A percentile compares a stretch with the other conserved stretches of the same genome.
Evolutionary conservation across 1,140 invertebrate species (phyloP).

Genomic region (Caenorhabditis inopinata): DNA sequence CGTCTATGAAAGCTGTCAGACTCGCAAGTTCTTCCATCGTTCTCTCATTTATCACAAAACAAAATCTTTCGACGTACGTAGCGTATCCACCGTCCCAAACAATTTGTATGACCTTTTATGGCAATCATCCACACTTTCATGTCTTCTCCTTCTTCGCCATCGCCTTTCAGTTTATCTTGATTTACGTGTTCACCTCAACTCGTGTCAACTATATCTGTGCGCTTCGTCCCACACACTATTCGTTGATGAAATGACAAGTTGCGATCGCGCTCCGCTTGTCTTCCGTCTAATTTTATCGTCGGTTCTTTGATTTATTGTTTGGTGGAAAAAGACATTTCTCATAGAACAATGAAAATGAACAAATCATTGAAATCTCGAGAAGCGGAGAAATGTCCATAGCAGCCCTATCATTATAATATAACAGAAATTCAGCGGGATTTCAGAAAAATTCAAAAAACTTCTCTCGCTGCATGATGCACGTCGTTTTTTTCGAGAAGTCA

Average conservation of each 20-base stretch:
- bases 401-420: no score
- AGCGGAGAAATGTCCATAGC: no score
- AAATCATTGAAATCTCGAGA: no score
- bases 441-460: no score
- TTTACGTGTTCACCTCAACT: conserved; percentile 28
- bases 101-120: conserved; percentile 34
- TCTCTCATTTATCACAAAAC: not conserved
- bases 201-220: conserved; percentile 15
- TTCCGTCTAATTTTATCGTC: conserved; percentile 19
- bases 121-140: conserved; percentile 26
- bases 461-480: no score
- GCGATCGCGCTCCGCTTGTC: not conserved
- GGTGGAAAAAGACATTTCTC: no score
- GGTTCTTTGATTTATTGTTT: conserved; percentile 11
- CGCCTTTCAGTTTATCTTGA: conserved; percentile 1
- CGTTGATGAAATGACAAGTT: conserved; percentile 5
- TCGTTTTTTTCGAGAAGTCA: no score
- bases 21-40: not conserved
- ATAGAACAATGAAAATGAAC: no score
- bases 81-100: not conserved
- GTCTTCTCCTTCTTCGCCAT: not conserved
- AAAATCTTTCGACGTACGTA: not conserved
- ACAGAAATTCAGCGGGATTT: no score
- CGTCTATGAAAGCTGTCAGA: no score
- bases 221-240: not conserved